A percentile compares a stretch with the other conserved stretches of the same genome.
Conservation (phyloP, 1,140 invertebrate genomes). For the Trichonephila inaurata region DNA sequence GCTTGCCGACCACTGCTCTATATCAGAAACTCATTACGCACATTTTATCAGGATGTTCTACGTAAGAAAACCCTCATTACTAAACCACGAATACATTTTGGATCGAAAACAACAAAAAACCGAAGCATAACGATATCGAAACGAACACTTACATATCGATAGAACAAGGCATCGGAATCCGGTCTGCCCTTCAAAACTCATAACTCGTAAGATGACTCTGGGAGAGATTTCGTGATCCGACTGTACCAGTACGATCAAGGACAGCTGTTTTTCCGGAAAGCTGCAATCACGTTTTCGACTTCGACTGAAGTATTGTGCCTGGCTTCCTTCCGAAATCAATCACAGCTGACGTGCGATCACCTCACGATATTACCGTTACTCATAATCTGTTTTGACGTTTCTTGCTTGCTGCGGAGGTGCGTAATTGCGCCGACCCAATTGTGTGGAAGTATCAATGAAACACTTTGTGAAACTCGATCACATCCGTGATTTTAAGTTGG, state of each 20-base stretch:
- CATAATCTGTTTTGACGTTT: conserved; percentile 9
- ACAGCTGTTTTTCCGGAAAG: conserved; percentile 54
- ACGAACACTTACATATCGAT: not conserved
- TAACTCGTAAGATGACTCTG: not conserved
- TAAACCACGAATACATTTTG: too few species aligned
- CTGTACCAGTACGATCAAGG: conserved; percentile 34
- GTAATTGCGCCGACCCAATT: not conserved
- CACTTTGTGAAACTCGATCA: not conserved
- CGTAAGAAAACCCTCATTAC: too few species aligned
- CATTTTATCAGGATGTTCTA: not conserved
- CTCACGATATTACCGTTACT: conserved; percentile 26
- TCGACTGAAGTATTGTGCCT: too few species aligned
- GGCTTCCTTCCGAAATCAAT: conserved; percentile 37
- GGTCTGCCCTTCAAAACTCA: conserved; percentile 22
- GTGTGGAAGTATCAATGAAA: not conserved
- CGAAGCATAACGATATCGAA: not conserved
- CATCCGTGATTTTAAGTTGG: not conserved
- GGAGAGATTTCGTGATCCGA: not conserved
- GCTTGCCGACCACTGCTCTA: not conserved
- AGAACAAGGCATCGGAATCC: not conserved
- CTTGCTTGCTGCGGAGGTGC: not conserved
- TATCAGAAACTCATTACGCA: not conserved
- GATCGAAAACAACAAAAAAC: not conserved
- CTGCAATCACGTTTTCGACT: not conserved
- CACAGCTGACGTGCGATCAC: conserved; percentile 29